These are phyloP conservation scores for Notodonta ziczac DNA, from an alignment of 2,888 invertebrate species.

Conservation along the genomic window DNA sequence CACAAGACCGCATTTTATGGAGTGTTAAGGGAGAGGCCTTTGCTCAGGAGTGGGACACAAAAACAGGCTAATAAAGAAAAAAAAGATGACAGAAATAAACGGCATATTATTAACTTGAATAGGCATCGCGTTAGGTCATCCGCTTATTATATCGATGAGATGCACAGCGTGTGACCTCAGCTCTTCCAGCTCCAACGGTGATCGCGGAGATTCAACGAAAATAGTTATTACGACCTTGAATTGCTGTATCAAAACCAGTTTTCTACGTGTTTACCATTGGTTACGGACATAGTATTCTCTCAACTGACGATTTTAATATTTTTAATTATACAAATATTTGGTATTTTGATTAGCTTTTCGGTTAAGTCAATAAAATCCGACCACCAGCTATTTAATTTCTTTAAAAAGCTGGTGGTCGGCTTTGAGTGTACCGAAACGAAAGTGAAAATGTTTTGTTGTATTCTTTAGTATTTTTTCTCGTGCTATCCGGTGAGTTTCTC, in stretches of 20 bases:
- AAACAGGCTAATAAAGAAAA: too few species aligned
- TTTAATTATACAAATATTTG: too few species aligned
- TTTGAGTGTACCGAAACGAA: conserved; percentile 39
- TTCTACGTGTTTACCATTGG: conserved; percentile 39
- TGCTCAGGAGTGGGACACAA: too few species aligned
- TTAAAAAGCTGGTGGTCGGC: neutral
- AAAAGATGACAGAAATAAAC: conserved; percentile 29
- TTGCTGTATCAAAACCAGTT: conserved; percentile 50
- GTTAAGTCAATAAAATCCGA: too few species aligned
- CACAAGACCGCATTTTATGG: too few species aligned
- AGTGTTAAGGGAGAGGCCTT: too few species aligned
- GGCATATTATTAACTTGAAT: conserved; percentile 39
- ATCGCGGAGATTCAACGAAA: conserved; percentile 45
- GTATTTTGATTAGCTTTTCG: too few species aligned
- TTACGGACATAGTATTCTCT: conserved; percentile 18
- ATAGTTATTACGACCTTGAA: conserved; percentile 49
- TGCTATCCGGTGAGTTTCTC: conserved; percentile 55
- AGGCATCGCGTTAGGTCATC: conserved; percentile 60
- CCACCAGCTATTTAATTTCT: too few species aligned
- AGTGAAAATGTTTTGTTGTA: conserved; percentile 48
- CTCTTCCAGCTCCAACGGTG: conserved; percentile 44
- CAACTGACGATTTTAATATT: conserved; percentile 27
- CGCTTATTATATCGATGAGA: conserved; percentile 68
- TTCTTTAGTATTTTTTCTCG: conserved; percentile 39
- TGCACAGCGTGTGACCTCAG: conserved; percentile 62